Conservation (phyloP, 2,888 invertebrate species). For the Dichetophora obliterata region DNA sequence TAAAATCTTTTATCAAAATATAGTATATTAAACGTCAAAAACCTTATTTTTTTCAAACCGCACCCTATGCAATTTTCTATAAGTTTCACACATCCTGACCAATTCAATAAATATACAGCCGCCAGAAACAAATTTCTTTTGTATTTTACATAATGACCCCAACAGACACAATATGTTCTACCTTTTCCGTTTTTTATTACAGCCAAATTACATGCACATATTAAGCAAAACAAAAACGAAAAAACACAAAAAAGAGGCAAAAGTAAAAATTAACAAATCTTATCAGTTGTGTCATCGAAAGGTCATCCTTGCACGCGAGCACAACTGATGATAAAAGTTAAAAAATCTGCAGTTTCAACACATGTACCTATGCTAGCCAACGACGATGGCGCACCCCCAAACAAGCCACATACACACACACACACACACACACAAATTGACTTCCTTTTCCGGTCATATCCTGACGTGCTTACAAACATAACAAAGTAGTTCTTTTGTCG, state of each 20-base stretch:
- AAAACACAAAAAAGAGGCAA: neutral
- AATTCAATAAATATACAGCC: too few species aligned
- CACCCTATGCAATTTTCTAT: too few species aligned
- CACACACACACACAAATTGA: constrained; percentile 26
- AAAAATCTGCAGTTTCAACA: constrained; percentile 1
- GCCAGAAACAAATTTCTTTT: too few species aligned
- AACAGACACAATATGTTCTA: too few species aligned
- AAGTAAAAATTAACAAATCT: constrained; percentile 42
- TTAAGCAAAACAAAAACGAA: neutral
- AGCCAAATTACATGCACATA: neutral
- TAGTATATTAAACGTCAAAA: too few species aligned
- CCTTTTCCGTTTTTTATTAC: too few species aligned
- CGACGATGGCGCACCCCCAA: neutral
- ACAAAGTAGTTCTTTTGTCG: constrained; percentile 7
- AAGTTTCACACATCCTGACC: too few species aligned
- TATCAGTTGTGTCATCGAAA: constrained; percentile 64
- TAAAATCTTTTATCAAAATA: too few species aligned
- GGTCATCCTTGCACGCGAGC: constrained; percentile 60
- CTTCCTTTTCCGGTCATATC: constrained; percentile 41
- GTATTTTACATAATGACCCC: too few species aligned
- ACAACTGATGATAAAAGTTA: constrained; percentile 9
- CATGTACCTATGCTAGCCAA: neutral
- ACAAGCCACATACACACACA: too few species aligned
- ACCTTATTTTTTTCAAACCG: too few species aligned
- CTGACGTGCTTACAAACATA: constrained; percentile 30